Evolutionary conservation across 2,888 invertebrate species (phyloP).

Genomic region (Ferrisia virgata): DNA sequence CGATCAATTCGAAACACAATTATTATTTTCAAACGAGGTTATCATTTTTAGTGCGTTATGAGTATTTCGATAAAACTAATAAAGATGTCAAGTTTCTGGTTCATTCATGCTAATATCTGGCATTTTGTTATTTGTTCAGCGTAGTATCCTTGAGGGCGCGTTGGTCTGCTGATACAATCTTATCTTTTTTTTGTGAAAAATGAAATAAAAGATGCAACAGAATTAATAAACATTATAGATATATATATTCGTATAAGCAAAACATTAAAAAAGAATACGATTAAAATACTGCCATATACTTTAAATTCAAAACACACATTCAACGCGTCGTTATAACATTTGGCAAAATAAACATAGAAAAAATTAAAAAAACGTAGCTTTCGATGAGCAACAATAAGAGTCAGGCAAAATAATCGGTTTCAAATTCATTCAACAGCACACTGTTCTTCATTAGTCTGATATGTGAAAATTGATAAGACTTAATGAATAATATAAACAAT

Average conservation of each 20-base stretch:
- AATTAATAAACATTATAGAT: neutral
- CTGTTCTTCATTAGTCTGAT: conserved; percentile 21
- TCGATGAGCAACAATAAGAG: neutral
- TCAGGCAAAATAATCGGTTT: neutral
- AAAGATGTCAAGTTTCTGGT: neutral
- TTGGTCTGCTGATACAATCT: neutral
- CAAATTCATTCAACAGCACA: neutral
- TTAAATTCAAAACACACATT: neutral
- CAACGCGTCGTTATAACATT: neutral
- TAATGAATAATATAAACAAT: neutral
- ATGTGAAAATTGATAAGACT: conserved; percentile 19
- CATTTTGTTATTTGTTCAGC: neutral
- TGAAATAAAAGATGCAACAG: neutral
- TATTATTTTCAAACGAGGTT: neutral
- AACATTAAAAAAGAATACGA: neutral
- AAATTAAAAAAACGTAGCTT: neutral
- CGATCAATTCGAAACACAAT: neutral
- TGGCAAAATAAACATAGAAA: neutral
- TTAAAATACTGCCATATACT: conserved; percentile 30
- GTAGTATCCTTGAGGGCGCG: neutral
- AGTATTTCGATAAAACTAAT: neutral
- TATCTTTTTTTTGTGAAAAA: neutral
- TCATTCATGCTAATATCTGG: neutral
- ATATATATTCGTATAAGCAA: conserved; percentile 20
- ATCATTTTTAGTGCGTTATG: neutral